phyloP scores from a whole-genome alignment of 2,113 vertebrate species.

The Lucifuga dentata region DNA sequence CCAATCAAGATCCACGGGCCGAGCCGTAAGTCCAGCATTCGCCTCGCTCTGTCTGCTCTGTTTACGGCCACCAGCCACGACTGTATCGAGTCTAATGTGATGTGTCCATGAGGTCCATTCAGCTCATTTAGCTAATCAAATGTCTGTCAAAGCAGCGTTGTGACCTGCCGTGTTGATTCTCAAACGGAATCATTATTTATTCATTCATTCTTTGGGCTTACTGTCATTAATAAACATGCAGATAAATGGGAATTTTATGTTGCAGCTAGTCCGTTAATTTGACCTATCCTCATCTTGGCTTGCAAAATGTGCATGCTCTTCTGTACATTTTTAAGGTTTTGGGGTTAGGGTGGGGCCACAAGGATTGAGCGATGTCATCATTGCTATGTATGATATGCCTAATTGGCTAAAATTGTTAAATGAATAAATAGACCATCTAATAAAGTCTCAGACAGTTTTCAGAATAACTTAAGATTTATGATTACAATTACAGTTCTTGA shows the following conservation, averaged over 20 bases:
- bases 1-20: constrained; percentile 98
- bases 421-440: too few relatives aligned
- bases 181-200: constrained; percentile 40
- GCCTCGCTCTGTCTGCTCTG: constrained; percentile 41
- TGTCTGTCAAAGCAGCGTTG: constrained; percentile 56
- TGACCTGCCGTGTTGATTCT: constrained; percentile 42
- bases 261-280: too few relatives aligned
- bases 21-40: constrained; percentile 87
- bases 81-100: constrained; percentile 23
- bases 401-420: too few relatives aligned
- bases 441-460: too few relatives aligned
- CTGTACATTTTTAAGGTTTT: too few relatives aligned
- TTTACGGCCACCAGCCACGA: constrained; percentile 33
- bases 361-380: too few relatives aligned
- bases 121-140: constrained; percentile 63
- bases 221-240: constrained; percentile 5
- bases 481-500: too few relatives aligned
- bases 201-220: constrained; percentile 35
- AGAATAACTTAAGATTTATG: too few relatives aligned
- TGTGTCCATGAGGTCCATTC: constrained; percentile 43
- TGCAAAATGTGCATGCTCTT: too few relatives aligned
- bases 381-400: too few relatives aligned
- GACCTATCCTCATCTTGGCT: too few relatives aligned
- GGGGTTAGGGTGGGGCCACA: too few relatives aligned
- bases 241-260: neutral